Conservation (phyloP, 2,888 invertebrate species). For the Prionchulus punctatus region DNA sequence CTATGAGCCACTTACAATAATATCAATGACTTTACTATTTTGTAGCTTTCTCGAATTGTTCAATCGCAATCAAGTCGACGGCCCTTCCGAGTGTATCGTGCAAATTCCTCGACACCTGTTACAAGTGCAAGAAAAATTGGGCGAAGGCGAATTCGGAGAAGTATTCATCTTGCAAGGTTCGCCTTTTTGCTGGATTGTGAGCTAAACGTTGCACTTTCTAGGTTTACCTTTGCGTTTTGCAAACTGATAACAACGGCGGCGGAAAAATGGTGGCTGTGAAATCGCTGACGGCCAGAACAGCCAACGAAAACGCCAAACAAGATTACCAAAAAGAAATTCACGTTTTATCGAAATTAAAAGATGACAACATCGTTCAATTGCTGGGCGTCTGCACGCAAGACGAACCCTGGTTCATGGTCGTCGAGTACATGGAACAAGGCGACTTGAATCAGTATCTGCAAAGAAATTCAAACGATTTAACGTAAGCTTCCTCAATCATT, state of each 20-base stretch:
- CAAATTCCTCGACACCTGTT: no score
- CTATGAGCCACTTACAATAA: no score
- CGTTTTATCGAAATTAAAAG: conserved; percentile 63
- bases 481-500: conserved; percentile 42
- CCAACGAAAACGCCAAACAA: conserved; percentile 54
- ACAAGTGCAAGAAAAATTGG: conserved; percentile 49
- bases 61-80: no score
- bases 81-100: no score
- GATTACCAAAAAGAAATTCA: conserved; percentile 70
- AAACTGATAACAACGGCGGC: not conserved
- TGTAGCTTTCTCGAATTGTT: no score
- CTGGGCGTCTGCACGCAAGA: conserved; percentile 62
- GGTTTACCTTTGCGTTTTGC: not conserved
- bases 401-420: conserved; percentile 70
- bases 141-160: conserved; percentile 73
- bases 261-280: conserved; percentile 57
- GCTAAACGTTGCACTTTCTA: not conserved
- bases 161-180: conserved; percentile 36
- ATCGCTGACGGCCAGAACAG: conserved; percentile 59
- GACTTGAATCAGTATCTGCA: conserved; percentile 60
- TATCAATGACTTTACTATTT: no score
- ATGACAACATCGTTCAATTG: conserved; percentile 64
- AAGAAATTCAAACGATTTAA: conserved; percentile 52
- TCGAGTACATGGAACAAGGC: conserved; percentile 71
- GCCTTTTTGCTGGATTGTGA: not conserved